A percentile compares a stretch with the other conserved stretches of the same genome.
Conservation (phyloP, 2,888 invertebrate species). For the Nemapogon koenigi region DNA sequence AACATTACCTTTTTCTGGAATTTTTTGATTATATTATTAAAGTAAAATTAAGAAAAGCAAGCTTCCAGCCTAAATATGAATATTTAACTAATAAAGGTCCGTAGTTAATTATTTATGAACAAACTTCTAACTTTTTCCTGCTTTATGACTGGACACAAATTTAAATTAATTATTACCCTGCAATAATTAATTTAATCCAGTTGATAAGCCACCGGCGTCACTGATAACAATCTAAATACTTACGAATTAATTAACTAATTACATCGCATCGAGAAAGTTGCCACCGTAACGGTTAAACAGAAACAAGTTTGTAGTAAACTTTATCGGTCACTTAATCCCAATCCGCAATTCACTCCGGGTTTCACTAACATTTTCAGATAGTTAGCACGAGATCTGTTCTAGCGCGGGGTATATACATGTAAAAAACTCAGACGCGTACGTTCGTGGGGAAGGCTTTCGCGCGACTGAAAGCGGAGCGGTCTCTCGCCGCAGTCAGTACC, state of each 20-base stretch:
- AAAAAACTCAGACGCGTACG: not conserved
- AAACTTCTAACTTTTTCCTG: too few species aligned
- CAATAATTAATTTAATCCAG: too few species aligned
- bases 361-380: conserved; percentile 5
- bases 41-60: too few species aligned
- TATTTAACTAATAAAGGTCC: too few species aligned
- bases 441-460: not conserved
- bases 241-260: conserved; percentile 34
- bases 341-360: conserved; percentile 5
- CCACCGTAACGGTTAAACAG: conserved; percentile 1
- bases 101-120: too few species aligned
- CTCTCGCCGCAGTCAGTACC: conserved; percentile 8
- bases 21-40: too few species aligned
- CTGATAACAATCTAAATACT: too few species aligned
- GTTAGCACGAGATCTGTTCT: conserved; percentile 3
- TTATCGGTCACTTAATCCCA: conserved; percentile 8
- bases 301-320: conserved; percentile 6
- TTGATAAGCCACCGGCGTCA: too few species aligned
- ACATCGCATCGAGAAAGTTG: conserved; percentile 29
- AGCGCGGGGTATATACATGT: not conserved
- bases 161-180: too few species aligned
- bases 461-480: conserved; percentile 7
- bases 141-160: too few species aligned
- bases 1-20: too few species aligned
- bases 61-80: too few species aligned